Conservation (phyloP, 2,888 invertebrate species). For the Caradrina clavipalpis region DNA sequence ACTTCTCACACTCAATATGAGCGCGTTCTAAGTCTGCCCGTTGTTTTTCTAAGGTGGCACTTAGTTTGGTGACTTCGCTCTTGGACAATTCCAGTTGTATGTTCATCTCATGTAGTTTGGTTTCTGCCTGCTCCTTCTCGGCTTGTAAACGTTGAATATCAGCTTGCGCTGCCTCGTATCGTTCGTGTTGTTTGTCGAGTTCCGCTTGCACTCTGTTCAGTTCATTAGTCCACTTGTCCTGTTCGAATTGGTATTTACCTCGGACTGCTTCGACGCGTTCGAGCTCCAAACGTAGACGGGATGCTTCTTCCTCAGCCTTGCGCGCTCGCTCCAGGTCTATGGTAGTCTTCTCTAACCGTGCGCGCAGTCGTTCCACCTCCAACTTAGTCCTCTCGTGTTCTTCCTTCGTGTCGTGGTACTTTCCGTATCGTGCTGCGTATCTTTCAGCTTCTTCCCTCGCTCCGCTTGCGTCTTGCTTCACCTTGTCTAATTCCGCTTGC, state of each 20-base stretch:
- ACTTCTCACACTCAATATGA: constrained; percentile 97
- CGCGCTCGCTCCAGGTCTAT: constrained; percentile 95
- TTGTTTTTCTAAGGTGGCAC: constrained; percentile 95
- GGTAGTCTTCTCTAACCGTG: constrained; percentile 95
- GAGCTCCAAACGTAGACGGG: constrained; percentile 93
- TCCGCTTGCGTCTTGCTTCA: constrained; percentile 93
- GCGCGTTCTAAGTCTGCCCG: constrained; percentile 95
- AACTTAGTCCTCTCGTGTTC: constrained; percentile 94
- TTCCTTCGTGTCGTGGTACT: constrained; percentile 95
- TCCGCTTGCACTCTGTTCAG: constrained; percentile 95
- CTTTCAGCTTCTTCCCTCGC: constrained; percentile 95
- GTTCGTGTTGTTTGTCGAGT: constrained; percentile 94
- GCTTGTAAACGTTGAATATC: constrained; percentile 93
- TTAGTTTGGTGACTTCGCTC: constrained; percentile 94
- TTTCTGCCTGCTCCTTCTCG: constrained; percentile 93
- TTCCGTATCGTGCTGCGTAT: constrained; percentile 93
- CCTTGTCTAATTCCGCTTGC: constrained; percentile 94
- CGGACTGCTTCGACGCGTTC: constrained; percentile 94
- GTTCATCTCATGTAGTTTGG: constrained; percentile 93
- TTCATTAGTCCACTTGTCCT: constrained; percentile 90
- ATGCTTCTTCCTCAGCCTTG: constrained; percentile 93
- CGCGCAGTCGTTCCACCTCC: constrained; percentile 95
- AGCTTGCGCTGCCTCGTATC: constrained; percentile 93
- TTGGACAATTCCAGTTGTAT: constrained; percentile 95
- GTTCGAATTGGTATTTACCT: constrained; percentile 91